Percentiles rank a stretch among this genome's conserved stretches.
phyloP scores from a whole-genome alignment of 2,888 invertebrate genomes.

The Oxyscelio sp. region DNA sequence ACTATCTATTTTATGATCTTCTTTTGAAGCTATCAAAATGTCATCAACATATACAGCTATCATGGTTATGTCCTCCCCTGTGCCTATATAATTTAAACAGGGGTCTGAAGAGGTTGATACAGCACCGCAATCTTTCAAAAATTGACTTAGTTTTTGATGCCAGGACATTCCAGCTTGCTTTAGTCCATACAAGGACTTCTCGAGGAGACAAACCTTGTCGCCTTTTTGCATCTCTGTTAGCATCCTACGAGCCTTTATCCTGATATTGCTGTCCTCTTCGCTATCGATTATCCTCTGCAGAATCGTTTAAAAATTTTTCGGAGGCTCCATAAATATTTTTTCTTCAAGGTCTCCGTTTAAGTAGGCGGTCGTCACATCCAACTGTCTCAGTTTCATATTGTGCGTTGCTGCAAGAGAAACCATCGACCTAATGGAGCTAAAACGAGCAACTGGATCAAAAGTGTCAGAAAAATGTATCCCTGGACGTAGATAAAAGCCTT shows the following conservation, averaged over 20 bases:
- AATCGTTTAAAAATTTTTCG: background rate
- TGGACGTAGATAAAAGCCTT: background rate
- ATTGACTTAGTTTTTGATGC: background rate
- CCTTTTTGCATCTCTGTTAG: background rate
- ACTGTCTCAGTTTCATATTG: background rate
- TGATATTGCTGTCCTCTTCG: background rate
- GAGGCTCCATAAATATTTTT: background rate
- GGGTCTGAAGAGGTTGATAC: background rate
- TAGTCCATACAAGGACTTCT: background rate
- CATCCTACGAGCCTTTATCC: background rate
- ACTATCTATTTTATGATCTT: background rate
- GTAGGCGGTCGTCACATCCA: background rate
- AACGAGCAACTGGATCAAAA: background rate
- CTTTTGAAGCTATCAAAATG: background rate
- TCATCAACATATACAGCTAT: slow-evolving; percentile 18
- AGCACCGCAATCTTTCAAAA: background rate
- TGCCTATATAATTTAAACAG: background rate
- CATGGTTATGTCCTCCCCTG: background rate
- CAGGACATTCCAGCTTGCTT: background rate
- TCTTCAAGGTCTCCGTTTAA: slow-evolving; percentile 5
- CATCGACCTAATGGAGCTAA: background rate
- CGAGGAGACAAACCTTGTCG: background rate
- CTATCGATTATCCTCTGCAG: background rate
- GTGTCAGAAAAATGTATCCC: background rate
- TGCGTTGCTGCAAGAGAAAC: background rate